Evolutionary conservation across 2,797 vertebrate genomes (phyloP), one percentile per base, ranked within the genome.

Genomic region (Cichlasoma orientale): DNA sequence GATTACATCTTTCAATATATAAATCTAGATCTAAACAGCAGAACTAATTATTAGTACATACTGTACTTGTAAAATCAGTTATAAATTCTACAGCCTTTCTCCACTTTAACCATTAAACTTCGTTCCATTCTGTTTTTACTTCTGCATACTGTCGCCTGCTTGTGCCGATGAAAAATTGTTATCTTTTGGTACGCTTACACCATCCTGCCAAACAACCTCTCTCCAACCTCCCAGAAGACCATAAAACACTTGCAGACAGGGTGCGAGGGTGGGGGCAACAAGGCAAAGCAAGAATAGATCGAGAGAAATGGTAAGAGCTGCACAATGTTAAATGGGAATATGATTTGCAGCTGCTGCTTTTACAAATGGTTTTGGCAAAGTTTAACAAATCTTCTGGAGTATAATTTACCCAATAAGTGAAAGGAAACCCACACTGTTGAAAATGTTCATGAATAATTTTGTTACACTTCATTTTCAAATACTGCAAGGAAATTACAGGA

Each of bases 391-490:
- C 56, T 83, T 54, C 29, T 4, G 18, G 58, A 84, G 71, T 83
- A 87, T 78, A 56, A 82, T 86, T 86, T 86, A 21, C 56, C 75
- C 53, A 78, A 79, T 85, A 77, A 78, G 68, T 18, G 21, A 79
- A 74, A 79, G 44, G 36, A 79, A 80, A 52, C 31, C 31, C 2
- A 4, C 75, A 63, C 54, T 80, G 68, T 75, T 85, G 55, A 87
- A 77, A 80, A 73, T 84, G 69, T 83, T 88, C 82, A 88, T 90
- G 82, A 92, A 91, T 86, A 88, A 88, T 88, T 88, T 86, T 63
- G 81, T 74, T 84, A 85, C 74, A 90, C 81, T 84, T 89, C 5
- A 80, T 84, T 89, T 88, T 89, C 68, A 87, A 85, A 84, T 74
- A 80, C 21, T 9, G 14, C 33, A 38, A 73, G 31, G 72, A 21